Percentiles rank a stretch among this genome's conserved stretches.
These are phyloP conservation scores for Eonycteris spelaea DNA, from an alignment of 2,113 vertebrate species.

Conservation along the genomic window DNA sequence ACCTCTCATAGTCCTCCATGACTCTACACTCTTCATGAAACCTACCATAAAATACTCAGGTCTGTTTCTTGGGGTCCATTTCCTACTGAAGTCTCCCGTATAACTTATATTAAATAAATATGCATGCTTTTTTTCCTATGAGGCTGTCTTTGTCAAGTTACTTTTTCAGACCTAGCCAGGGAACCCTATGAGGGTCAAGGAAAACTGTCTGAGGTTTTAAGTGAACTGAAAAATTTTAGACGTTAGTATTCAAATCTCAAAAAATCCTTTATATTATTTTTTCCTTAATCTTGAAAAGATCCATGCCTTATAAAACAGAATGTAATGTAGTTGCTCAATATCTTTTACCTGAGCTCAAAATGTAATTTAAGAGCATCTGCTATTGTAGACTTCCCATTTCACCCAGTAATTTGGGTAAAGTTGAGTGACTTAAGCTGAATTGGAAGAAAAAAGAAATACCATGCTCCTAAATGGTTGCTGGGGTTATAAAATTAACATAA, in stretches of 20 bases:
- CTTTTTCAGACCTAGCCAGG: not conserved
- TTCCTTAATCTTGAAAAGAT: not conserved
- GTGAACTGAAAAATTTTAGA: not conserved
- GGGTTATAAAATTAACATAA: slow-evolving; percentile 9
- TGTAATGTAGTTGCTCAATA: not conserved
- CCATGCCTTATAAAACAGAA: not conserved
- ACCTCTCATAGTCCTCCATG: not conserved
- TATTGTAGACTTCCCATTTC: not conserved
- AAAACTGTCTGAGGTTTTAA: not conserved
- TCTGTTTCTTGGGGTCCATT: not conserved
- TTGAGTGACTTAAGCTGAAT: not conserved
- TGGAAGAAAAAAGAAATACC: slow-evolving; percentile 10
- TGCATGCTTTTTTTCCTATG: not conserved
- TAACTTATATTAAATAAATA: not conserved
- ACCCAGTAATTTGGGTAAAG: not conserved
- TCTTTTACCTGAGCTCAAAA: slow-evolving; percentile 12
- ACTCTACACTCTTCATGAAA: not conserved
- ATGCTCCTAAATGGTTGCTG: not conserved
- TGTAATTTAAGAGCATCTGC: not conserved
- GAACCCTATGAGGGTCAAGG: not conserved
- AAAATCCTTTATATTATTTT: not conserved
- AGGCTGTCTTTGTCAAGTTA: not conserved
- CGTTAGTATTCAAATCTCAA: not conserved
- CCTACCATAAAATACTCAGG: not conserved
- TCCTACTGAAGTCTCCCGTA: not conserved